Base-by-base conservation (phyloP, 1,140 invertebrate genomes). In the Tenebrio molitor region DNA sequence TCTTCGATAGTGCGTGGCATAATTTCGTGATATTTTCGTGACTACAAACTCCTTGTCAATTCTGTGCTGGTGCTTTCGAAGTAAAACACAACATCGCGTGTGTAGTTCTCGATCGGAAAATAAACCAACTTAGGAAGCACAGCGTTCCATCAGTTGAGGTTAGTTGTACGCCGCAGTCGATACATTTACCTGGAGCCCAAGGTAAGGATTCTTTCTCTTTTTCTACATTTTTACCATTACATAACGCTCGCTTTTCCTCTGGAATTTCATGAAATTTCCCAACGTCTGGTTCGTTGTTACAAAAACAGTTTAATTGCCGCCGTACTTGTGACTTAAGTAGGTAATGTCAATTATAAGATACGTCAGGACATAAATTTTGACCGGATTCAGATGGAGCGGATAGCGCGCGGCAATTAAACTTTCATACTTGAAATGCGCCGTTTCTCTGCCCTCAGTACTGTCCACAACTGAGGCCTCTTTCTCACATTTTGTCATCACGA, bases 281-380 rank as follows among this genome's bases (percentile, higher is more conserved):
- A 53, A 53, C 19, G 46, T 53, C 46, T 53, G 46, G 46, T 53
- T 53, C 19, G 14, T 53, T 23, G 10, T 53, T 53, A 58, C 50
- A 58, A 58, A 58, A 58, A 58, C 21, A 23, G 17, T 23, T 19
- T 23, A 58, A 58, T 33, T 58, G 50, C 50, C 21, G 50, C 50
- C 14, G 19, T 25, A 29, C 23, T 58, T 29, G 21, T 58, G 23
- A 53, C 5, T 23, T 53, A 53, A 53, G 21, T 58, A 58, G 23
- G 50, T 58, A 58, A 58, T 58, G 50, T 25, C 50, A 58, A 58
- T 58, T 58, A 58, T 21, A 58, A 58, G 23, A 53, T 53, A 53
- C 46, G 46, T 53, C 46, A 53, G 46, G 16, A 25, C 50, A 29
- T 58, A 58, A 58, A 58, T 58, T 58, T 58, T 58, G 50, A 58